A percentile compares a stretch with the other conserved stretches of the same genome.
These are phyloP conservation scores for Calidris pugnax DNA, from an alignment of 2,113 vertebrate species.

Conservation along the genomic window DNA sequence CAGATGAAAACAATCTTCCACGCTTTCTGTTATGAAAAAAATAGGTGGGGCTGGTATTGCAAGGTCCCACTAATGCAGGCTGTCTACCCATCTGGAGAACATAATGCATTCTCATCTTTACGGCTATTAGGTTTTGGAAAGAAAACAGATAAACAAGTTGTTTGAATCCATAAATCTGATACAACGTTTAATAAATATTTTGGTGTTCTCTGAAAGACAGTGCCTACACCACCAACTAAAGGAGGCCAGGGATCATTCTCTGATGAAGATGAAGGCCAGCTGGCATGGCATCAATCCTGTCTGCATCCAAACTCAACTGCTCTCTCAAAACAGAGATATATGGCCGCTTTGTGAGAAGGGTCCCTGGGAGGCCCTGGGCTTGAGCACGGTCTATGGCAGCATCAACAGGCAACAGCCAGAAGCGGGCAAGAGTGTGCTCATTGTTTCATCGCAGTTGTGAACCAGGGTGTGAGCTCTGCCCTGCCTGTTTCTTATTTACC, in stretches of 20 bases:
- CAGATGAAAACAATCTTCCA: not conserved
- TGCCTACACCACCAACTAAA: not conserved
- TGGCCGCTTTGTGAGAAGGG: not conserved
- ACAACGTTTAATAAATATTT: not conserved
- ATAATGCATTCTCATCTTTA: not conserved
- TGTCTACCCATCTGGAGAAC: not conserved
- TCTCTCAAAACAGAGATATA: not conserved
- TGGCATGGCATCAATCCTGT: not conserved
- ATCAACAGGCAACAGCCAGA: fast-evolving
- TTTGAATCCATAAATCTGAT: not conserved
- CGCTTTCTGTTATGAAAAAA: fast-evolving
- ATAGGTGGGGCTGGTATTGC: not conserved
- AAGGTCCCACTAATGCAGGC: not conserved
- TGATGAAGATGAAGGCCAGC: not conserved
- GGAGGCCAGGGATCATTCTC: not conserved
- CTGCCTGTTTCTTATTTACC: not conserved
- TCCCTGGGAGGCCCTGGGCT: not conserved
- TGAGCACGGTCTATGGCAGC: not conserved
- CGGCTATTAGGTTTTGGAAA: not conserved
- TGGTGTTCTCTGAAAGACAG: not conserved
- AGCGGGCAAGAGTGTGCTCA: fast-evolving
- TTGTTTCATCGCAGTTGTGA: not conserved
- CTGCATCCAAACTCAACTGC: fast-evolving
- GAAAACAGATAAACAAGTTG: not conserved
- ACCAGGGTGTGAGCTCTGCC: not conserved